Evolutionary conservation across 2,888 invertebrate genomes (phyloP).

Genomic region (Dendrolimus pini): DNA sequence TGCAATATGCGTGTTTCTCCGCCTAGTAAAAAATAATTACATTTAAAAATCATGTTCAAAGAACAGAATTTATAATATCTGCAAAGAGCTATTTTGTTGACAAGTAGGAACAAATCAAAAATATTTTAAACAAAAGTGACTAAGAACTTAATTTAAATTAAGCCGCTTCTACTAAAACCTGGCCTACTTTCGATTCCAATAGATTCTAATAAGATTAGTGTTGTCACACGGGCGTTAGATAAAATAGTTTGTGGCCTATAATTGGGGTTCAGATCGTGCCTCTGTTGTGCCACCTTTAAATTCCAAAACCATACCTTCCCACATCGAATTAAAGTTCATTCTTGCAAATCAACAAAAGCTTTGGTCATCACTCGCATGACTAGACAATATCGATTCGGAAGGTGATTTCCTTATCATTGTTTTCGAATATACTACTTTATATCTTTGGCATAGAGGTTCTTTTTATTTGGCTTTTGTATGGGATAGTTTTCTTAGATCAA

Average conservation of each 20-base stretch:
- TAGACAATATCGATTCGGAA: conserved; percentile 70
- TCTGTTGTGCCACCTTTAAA: conserved; percentile 18
- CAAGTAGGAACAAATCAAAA: too few species aligned
- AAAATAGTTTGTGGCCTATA: conserved; percentile 76
- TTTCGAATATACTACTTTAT: conserved; percentile 8
- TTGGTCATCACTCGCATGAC: conserved; percentile 75
- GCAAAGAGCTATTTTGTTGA: too few species aligned
- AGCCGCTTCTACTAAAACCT: conserved; percentile 5
- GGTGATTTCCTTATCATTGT: conserved; percentile 34
- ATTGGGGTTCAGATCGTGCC: conserved; percentile 58
- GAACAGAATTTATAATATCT: too few species aligned
- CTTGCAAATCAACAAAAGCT: conserved; percentile 24
- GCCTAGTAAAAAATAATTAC: too few species aligned
- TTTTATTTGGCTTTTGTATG: conserved; percentile 17
- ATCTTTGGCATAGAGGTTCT: conserved; percentile 18
- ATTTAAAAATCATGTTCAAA: too few species aligned
- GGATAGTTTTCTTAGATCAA: conserved; percentile 64
- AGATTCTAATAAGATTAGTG: conserved; percentile 74
- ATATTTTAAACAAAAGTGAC: too few species aligned
- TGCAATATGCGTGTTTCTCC: too few species aligned
- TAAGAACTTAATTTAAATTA: too few species aligned
- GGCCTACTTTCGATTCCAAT: conserved; percentile 63
- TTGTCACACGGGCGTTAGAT: conserved; percentile 73
- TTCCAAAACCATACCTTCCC: conserved; percentile 25
- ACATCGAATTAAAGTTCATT: conserved; percentile 25